phyloP scores from a whole-genome alignment of 2,797 vertebrate genomes.

The Sebastes trivittatus region DNA sequence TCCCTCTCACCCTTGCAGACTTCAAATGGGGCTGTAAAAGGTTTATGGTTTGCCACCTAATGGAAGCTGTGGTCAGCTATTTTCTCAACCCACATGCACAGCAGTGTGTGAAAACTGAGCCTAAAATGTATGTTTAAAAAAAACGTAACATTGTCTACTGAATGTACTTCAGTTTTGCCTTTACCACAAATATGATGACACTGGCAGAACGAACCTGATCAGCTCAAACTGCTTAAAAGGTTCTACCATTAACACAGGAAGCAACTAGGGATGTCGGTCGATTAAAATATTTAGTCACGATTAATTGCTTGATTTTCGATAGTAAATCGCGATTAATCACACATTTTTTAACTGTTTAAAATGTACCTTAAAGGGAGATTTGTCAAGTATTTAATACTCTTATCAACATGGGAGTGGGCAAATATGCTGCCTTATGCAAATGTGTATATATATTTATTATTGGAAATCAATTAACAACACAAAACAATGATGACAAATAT shows the following conservation, averaged over 20 bases:
- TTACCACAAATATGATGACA: background rate
- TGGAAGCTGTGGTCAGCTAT: background rate
- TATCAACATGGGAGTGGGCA: too few species aligned
- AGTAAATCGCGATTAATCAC: too few species aligned
- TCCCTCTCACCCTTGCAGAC: too few species aligned
- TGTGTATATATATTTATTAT: too few species aligned
- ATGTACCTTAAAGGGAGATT: too few species aligned
- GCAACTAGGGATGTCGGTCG: accelerated
- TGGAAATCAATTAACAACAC: too few species aligned
- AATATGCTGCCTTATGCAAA: too few species aligned
- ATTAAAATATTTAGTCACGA: too few species aligned
- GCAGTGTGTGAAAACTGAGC: background rate
- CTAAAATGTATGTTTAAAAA: background rate
- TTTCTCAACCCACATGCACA: background rate
- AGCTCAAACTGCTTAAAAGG: background rate
- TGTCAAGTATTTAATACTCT: too few species aligned
- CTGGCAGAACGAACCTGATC: background rate
- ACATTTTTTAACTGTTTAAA: too few species aligned
- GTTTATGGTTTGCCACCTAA: background rate
- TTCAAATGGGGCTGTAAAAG: background rate
- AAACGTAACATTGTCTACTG: background rate
- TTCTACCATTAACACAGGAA: background rate
- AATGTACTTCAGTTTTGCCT: background rate
- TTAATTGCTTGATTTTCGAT: too few species aligned
- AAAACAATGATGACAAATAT: too few species aligned